Conservation (phyloP, 2,797 vertebrate genomes). For the Peromyscus aztecus region DNA sequence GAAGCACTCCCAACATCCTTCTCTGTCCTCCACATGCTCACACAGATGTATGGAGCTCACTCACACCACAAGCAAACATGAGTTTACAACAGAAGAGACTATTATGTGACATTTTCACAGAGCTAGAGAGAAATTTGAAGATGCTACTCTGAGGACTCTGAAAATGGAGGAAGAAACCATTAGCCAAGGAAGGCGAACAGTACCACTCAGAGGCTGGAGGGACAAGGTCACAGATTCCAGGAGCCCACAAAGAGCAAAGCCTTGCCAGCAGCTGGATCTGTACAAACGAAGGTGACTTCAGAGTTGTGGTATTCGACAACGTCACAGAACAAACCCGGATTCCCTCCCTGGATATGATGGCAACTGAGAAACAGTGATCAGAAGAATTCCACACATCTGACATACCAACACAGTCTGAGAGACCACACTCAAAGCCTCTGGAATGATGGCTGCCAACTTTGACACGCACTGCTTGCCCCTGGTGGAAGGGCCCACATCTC, state of each 20-base stretch:
- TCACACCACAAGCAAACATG: not conserved
- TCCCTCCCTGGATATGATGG: not conserved
- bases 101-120: not conserved
- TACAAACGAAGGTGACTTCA: slow-evolving; percentile 13
- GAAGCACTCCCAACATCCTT: not conserved
- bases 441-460: not conserved
- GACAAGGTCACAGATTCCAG: not conserved
- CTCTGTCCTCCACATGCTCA: not conserved
- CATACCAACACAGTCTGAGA: not conserved
- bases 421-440: not conserved
- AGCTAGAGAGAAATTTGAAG: not conserved
- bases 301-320: not conserved
- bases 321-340: slow-evolving; percentile 9
- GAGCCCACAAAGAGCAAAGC: not conserved
- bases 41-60: not conserved
- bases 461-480: not conserved
- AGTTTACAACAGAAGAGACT: not conserved
- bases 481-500: not conserved
- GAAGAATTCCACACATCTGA: not conserved
- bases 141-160: not conserved
- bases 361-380: not conserved
- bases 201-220: not conserved
- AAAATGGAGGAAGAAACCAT: not conserved
- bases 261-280: not conserved
- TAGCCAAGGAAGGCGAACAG: not conserved